Percentiles rank a stretch among this genome's conserved stretches.
These are phyloP conservation scores for Rhadina sibilatrix DNA, from an alignment of 2,113 vertebrate species.

Conservation along the genomic window DNA sequence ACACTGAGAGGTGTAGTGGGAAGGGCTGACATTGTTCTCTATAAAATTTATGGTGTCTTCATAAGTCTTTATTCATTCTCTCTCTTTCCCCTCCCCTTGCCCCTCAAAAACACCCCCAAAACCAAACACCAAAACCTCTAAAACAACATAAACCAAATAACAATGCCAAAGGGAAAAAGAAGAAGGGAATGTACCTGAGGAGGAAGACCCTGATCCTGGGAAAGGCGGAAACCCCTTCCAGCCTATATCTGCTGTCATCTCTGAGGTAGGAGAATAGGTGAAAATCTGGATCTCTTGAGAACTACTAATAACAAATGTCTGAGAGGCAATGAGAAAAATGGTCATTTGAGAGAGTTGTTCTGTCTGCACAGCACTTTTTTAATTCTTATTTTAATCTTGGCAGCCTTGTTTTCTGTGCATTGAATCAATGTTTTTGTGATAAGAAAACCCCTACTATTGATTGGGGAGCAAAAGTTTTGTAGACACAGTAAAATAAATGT, in stretches of 20 bases:
- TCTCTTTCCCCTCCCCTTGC: accelerated
- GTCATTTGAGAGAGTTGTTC: background rate
- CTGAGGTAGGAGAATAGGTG: constrained; percentile 76
- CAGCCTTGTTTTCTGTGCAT: background rate
- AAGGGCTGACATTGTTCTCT: background rate
- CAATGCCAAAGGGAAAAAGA: constrained; percentile 81
- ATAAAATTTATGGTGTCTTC: background rate
- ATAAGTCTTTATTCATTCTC: background rate
- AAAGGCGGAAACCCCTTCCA: constrained; percentile 83
- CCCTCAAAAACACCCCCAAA: background rate
- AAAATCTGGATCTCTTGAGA: background rate
- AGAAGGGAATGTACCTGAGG: constrained; percentile 70
- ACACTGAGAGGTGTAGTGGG: background rate
- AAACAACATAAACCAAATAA: background rate
- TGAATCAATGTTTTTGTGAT: background rate
- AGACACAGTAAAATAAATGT: background rate
- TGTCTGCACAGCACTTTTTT: background rate
- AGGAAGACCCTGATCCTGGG: constrained; percentile 68
- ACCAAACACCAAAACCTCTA: background rate
- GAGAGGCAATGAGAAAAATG: background rate
- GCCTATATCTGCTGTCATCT: constrained; percentile 83
- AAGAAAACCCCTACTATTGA: background rate
- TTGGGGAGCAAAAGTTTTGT: background rate
- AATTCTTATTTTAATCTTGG: background rate
- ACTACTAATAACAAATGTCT: background rate